Evolutionary conservation across 2,888 invertebrate genomes (phyloP), one percentile per base, ranked within the genome.

Genomic region (Lasioglossum vierecki): DNA sequence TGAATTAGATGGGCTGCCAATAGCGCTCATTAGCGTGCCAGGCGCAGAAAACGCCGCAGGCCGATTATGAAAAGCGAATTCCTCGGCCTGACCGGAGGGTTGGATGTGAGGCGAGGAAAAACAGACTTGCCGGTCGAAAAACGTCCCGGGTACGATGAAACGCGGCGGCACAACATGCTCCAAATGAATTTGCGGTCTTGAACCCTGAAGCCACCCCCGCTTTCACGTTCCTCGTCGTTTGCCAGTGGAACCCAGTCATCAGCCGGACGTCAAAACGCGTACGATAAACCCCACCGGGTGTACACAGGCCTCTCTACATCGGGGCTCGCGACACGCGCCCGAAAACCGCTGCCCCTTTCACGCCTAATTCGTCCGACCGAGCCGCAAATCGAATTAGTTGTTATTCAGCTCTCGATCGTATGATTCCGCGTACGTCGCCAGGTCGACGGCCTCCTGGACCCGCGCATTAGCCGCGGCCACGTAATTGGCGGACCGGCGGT

Each of bases 281-380:
- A 76, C 79, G 89, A 87, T 89, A 83, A 87, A 89, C 60, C 78
- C 76, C 44, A 30, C 30, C 70, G 60, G n/a, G 9, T 22, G 53
- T 60, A 60, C 60, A 60, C 13, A 26, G 60, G 1, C 60, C 26
- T 26, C 53, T 22, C 53, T 9, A 9, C 53, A 53, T 53, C 22
- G 53, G 70, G n/a, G 46, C 72, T 30, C 79, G 79, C 79, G 84
- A 84, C 87, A 79, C 87, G 76, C 76, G 53, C 30, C 75, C 82
- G 87, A 88, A 91, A 91, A 90, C 91, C 91, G 86, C 91, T 88
- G 91, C 86, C 91, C 90, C 90, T 91, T 90, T 91, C 91, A 90
- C 87, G 88, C 88, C 86, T 89, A 86, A 89, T 87, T 86, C 84
- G 79, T 78, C 85, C 89, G 86, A 80, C 85, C 89, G 83, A 84